Evolutionary conservation across 2,113 vertebrate genomes (phyloP), one percentile per base, ranked within the genome.

Genomic region (Pangasianodon gigas): DNA sequence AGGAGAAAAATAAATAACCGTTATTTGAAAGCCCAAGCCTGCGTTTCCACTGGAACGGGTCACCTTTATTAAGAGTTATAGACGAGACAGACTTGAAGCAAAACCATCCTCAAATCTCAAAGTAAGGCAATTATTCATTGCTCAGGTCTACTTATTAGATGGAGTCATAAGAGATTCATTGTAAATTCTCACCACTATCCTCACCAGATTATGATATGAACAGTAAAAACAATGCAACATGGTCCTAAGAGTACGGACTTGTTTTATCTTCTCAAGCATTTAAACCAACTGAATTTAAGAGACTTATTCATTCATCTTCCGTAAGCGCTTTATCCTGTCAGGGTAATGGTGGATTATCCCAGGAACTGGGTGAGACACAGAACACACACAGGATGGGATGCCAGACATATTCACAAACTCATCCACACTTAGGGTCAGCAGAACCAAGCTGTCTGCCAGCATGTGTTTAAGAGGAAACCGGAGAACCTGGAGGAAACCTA

Each of bases 1-100:
- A 7, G 3, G 11, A n/a, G 4, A 4, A 1, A 37, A 41, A 41
- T 75, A 18, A 32, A 21, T 44, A 21, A 0, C 0, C 19, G 0
- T 2, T 48, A 79, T 29, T 11, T 75, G 18, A 21, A 44, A 75
- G 37, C 18, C 14, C n/a, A 1, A 6, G 65, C 13, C 65, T 41
- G 18, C 21, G 8, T 4, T 9, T 2, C 41, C 41, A 10, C 18
- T 21, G 13, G 65, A 67, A n/a, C 60, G 9, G 6, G 60, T 65
- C 1, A 24, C 19, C 37, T 46, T 79, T 79, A 48, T 1, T 1
- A 52, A 51, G 26, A 77, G 41, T 10, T 77, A 8, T 5, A 26
- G 19, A 48, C 3, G 19, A 48, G 21, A 19, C 1, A 26, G 44
- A 46, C 44, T 46, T 13, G 0, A 37, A 6, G 60, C 60, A 4